Percentiles rank a stretch among this genome's conserved stretches.
phyloP scores from a whole-genome alignment of 2,888 invertebrate species.

The Seira sanloemensis region DNA sequence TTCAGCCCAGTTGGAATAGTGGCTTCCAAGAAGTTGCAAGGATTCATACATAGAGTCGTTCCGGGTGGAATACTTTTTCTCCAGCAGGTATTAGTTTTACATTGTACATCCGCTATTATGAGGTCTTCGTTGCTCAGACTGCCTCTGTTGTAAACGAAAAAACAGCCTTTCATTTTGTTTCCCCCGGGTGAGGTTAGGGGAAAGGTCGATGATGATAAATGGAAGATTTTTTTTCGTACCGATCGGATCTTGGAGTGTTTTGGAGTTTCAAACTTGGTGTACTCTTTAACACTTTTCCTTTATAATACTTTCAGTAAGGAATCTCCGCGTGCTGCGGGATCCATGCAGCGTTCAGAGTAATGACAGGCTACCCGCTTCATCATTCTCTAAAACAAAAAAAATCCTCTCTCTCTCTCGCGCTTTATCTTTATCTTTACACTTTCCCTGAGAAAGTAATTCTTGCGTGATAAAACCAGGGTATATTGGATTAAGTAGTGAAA shows the following conservation, averaged over 20 bases:
- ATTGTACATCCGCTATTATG: too few species aligned
- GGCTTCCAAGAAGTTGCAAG: too few species aligned
- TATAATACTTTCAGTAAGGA: not conserved
- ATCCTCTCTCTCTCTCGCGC: too few species aligned
- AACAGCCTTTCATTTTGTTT: not conserved
- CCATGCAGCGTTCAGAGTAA: not conserved
- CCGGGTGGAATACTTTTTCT: not conserved
- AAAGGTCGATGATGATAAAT: not conserved
- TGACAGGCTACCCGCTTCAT: not conserved
- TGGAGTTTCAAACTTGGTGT: not conserved
- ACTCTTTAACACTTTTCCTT: not conserved
- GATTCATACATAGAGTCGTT: not conserved
- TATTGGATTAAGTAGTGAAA: too few species aligned
- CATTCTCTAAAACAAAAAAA: too few species aligned
- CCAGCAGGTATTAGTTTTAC: not conserved
- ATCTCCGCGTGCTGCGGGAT: not conserved
- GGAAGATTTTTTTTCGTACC: not conserved
- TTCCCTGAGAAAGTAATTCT: too few species aligned
- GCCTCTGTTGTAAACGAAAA: too few species aligned
- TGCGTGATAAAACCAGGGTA: too few species aligned
- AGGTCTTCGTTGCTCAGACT: too few species aligned
- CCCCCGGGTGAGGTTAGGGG: not conserved
- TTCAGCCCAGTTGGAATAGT: too few species aligned
- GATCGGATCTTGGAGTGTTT: constrained; percentile 17
- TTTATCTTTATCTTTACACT: too few species aligned